Conservation (phyloP, 2,797 vertebrate species). For the Acanthurus lineatus region DNA sequence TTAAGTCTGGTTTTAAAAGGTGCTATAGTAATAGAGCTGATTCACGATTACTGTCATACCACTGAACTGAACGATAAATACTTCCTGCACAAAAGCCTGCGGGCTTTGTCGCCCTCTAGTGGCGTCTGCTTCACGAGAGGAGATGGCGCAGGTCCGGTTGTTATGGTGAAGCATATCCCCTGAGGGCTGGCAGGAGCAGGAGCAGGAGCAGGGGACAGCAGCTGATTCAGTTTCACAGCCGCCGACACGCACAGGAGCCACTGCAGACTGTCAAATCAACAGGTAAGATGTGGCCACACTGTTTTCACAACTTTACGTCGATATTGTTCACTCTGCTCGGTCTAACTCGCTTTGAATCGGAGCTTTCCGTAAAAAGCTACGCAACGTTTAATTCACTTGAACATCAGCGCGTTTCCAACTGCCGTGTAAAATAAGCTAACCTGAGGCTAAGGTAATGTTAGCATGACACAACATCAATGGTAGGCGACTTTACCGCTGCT, state of each 20-base stretch:
- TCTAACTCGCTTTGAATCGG: background rate
- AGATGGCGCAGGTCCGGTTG: slow-evolving; percentile 73
- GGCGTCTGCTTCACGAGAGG: slow-evolving; percentile 11
- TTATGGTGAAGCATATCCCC: slow-evolving; percentile 86
- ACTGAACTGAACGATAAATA: background rate
- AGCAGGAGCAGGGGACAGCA: slow-evolving; percentile 40
- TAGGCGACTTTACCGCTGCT: background rate
- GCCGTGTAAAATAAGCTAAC: slow-evolving; percentile 58
- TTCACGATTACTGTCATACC: no score
- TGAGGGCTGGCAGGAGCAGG: slow-evolving; percentile 54
- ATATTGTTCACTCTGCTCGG: fast-evolving
- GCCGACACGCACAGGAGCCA: slow-evolving; percentile 16
- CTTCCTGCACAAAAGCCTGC: background rate
- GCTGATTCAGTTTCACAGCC: slow-evolving; percentile 67
- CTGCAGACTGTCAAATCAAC: slow-evolving; percentile 14
- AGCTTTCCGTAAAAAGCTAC: background rate
- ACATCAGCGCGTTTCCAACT: background rate
- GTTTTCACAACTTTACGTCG: background rate
- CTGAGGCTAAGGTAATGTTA: slow-evolving; percentile 63
- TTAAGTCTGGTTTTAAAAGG: no score
- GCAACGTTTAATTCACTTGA: slow-evolving; percentile 11
- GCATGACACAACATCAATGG: slow-evolving; percentile 36
- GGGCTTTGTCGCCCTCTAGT: slow-evolving; percentile 69
- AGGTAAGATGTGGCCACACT: slow-evolving; percentile 56
- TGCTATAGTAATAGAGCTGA: no score